A percentile compares a stretch with the other conserved stretches of the same genome.
Evolutionary conservation across 2,888 invertebrate genomes (phyloP).

Genomic region (Phalera bucephala): DNA sequence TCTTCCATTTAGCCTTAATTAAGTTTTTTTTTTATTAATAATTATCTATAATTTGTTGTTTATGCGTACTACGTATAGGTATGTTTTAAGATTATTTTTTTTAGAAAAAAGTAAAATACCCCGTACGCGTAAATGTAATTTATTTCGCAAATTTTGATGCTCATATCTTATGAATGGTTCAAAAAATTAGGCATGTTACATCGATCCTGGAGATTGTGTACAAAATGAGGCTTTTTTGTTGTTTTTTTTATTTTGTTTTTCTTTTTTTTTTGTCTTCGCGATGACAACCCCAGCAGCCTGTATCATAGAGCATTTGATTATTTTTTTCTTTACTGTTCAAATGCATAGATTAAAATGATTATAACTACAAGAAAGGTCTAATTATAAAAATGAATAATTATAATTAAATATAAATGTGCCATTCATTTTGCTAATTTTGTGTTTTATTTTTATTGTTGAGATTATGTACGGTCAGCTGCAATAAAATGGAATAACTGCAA

Average conservation of each 20-base stretch:
- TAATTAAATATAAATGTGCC: constrained; percentile 84
- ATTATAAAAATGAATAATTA: constrained; percentile 83
- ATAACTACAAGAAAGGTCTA: constrained; percentile 79
- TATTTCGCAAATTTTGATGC: constrained; percentile 56
- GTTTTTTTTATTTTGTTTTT: constrained; percentile 41
- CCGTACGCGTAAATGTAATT: constrained; percentile 50
- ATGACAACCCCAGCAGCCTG: constrained; percentile 54
- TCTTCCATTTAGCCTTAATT: constrained; percentile 76
- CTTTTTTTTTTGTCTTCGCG: constrained; percentile 33
- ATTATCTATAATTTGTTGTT: constrained; percentile 64
- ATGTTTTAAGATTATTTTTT: constrained; percentile 42
- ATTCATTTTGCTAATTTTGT: constrained; percentile 82
- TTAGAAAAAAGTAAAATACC: too few relatives aligned
- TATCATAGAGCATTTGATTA: constrained; percentile 64
- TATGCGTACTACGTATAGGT: constrained; percentile 52
- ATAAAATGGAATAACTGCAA: too few relatives aligned
- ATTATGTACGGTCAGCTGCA: constrained; percentile 3
- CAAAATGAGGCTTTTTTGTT: constrained; percentile 66
- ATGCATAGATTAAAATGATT: constrained; percentile 72
- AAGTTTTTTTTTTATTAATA: constrained; percentile 69
- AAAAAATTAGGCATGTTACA: constrained; percentile 41
- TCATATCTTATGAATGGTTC: constrained; percentile 52
- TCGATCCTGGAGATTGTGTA: constrained; percentile 65
- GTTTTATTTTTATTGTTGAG: constrained; percentile 62
- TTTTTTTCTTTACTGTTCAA: constrained; percentile 59